These are phyloP conservation scores for Megaceryle torquata DNA, from an alignment of 2,113 vertebrate genomes.

Conservation along the genomic window DNA sequence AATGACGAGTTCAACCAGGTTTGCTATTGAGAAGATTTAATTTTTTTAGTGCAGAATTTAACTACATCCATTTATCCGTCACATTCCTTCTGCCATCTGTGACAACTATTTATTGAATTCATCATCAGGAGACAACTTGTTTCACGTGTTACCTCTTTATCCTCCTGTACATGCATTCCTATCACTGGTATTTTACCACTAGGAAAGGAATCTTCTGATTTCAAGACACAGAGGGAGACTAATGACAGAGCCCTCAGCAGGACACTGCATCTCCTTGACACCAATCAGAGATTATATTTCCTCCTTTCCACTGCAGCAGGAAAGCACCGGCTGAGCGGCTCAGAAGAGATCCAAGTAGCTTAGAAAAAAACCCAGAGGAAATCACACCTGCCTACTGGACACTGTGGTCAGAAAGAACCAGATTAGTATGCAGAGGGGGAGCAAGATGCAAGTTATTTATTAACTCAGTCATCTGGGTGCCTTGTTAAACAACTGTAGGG, in stretches of 20 bases:
- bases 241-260: constrained; percentile 46
- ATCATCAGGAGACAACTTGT: background rate
- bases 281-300: constrained; percentile 57
- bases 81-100: background rate
- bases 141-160: background rate
- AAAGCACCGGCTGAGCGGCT: constrained; percentile 30
- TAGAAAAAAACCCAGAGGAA: background rate
- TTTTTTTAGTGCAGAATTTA: background rate
- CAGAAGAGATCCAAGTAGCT: background rate
- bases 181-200: constrained; percentile 11
- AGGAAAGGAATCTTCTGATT: constrained; percentile 34
- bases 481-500: background rate
- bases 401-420: background rate
- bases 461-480: background rate
- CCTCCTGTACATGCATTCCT: background rate
- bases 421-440: constrained; percentile 17
- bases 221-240: constrained; percentile 14
- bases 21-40: background rate
- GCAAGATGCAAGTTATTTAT: background rate
- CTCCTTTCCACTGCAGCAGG: constrained; percentile 22
- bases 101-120: constrained; percentile 2
- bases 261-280: constrained; percentile 13
- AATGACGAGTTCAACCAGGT: background rate
- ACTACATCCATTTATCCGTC: background rate
- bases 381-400: background rate